Evolutionary conservation across 1,140 invertebrate species (phyloP).

Genomic region (Procambarus virginalis): DNA sequence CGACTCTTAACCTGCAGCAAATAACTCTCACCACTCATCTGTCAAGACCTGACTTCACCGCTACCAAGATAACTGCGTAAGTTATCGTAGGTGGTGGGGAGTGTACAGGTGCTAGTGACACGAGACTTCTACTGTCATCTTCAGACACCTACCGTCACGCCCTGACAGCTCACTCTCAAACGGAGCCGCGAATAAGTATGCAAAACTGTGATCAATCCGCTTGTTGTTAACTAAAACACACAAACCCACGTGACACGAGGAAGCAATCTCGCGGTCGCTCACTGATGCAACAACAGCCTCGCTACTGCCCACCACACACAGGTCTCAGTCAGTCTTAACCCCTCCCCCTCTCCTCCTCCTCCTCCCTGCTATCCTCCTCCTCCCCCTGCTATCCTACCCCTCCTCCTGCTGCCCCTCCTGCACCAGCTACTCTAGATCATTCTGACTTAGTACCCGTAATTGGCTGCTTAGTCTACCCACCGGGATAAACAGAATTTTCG

Average conservation of each 20-base stretch:
- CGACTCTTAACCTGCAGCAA: not conserved
- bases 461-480: too few relatives aligned
- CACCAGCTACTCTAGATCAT: conserved; percentile 24
- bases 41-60: not conserved
- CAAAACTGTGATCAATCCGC: not conserved
- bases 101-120: not conserved
- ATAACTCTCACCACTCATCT: not conserved
- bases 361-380: too few relatives aligned
- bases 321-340: conserved; percentile 31
- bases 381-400: too few relatives aligned
- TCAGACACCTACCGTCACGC: conserved; percentile 18
- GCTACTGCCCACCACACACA: conserved; percentile 36
- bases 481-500: too few relatives aligned
- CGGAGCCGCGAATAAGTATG: not conserved
- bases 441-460: conserved; percentile 43
- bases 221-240: conserved; percentile 8
- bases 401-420: conserved; percentile 11
- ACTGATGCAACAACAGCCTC: conserved; percentile 34
- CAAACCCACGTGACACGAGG: conserved; percentile 19
- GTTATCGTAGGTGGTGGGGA: not conserved
- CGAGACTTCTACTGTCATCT: not conserved
- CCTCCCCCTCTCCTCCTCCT: conserved; percentile 22
- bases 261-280: conserved; percentile 22
- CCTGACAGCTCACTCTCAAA: not conserved
- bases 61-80: not conserved